Evolutionary conservation across 1,140 invertebrate genomes (phyloP), one percentile per base, ranked within the genome.

Genomic region (Euwallacea fornicatus): DNA sequence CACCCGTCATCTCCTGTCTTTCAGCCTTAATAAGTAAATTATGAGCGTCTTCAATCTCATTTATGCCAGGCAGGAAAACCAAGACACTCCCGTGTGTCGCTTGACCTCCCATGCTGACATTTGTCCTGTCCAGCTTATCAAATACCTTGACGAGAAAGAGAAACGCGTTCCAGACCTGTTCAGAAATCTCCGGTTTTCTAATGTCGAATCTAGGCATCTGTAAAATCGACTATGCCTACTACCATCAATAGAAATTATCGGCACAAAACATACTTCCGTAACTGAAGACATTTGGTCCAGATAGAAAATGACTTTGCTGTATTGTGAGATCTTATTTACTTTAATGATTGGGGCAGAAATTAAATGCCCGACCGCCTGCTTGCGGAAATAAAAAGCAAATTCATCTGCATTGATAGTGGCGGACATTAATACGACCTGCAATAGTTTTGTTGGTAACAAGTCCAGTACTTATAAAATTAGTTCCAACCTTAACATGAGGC

Each of bases 1-100:
- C 21, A 33, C 21, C 21, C 1, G 21, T 33, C 21, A 33, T 33
- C 4, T 33, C 59, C 42, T 42, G 21, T 61, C 69, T 50, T 10
- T 47, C 62, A 47, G 54, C 64, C 42, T 58, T 42, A 44, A 58
- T 42, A 16, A 72, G 43, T n/a, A 72, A 76, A 54, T 69, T 78
- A 72, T 84, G 74, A 68, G 92, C 78, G 60, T 87, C 83, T 81
- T 93, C 90, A 70, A 96, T 96, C 84, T 96, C 93, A 76, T 85
- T 81, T 53, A 94, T 88, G 69, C 95, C 95, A 16, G 95, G 95
- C 59, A 98, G 79, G 82, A 97, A 98, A 72, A 97, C 86, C 0
- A 98, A 83, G 21, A 96, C 91, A 16, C 91, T 91, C 86, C 73
- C 86, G 76, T 71, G 79, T 66, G 42, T 15, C 58, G 76, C 70